Evolutionary conservation across 2,888 invertebrate genomes (phyloP).

Genomic region (Clepsis dumicolana): DNA sequence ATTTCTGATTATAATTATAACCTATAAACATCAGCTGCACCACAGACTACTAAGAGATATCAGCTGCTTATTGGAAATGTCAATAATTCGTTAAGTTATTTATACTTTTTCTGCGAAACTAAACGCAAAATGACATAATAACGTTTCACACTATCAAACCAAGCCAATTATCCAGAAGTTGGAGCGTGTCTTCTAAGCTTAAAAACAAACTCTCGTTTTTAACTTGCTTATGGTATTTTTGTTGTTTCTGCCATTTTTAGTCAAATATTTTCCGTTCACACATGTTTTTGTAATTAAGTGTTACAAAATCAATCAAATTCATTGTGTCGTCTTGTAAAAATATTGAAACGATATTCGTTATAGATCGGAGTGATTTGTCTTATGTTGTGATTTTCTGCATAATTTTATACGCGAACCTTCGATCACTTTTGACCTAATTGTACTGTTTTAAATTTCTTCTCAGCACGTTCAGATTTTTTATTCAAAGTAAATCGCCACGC

Average conservation of each 20-base stretch:
- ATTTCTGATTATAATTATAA: conserved; percentile 27
- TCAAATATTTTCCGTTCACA: conserved; percentile 81
- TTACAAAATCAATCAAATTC: conserved; percentile 75
- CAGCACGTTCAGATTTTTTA: conserved; percentile 5
- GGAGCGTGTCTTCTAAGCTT: conserved; percentile 27
- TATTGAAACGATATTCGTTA: conserved; percentile 55
- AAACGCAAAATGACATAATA: conserved; percentile 11
- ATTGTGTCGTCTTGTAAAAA: conserved; percentile 72
- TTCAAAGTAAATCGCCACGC: conserved; percentile 11
- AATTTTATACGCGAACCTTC: conserved; percentile 22
- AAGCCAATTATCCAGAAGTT: neutral
- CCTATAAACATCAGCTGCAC: too few species aligned
- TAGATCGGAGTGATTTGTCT: conserved; percentile 56
- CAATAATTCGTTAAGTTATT: conserved; percentile 21
- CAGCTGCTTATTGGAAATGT: conserved; percentile 27
- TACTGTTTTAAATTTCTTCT: conserved; percentile 24
- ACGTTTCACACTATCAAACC: conserved; percentile 10
- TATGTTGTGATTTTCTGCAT: conserved; percentile 15
- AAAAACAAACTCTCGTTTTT: conserved; percentile 51
- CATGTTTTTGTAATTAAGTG: conserved; percentile 68
- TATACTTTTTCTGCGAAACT: neutral
- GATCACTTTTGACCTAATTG: conserved; percentile 5
- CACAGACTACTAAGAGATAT: too few species aligned
- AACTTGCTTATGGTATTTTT: conserved; percentile 72
- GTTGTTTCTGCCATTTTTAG: conserved; percentile 79